Evolutionary conservation across 53 echinoderm and acorn worm genomes (phyloP).

Genomic region (Mesocentrotus franciscanus): DNA sequence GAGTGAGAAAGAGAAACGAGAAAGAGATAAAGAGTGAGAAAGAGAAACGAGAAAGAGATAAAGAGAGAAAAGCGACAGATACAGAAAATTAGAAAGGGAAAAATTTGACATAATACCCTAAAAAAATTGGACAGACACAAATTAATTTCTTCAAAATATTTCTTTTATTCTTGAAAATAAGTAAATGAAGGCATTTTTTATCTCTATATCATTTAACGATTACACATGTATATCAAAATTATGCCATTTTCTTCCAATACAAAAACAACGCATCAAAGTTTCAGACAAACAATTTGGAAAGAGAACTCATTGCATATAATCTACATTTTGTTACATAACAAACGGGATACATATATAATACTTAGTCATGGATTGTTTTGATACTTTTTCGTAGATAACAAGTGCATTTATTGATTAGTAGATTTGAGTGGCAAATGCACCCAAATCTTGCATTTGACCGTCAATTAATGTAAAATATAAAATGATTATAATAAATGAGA

Average conservation of each 20-base stretch:
- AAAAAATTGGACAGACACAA: background rate
- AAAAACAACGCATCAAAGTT: background rate
- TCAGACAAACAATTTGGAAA: background rate
- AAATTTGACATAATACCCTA: background rate
- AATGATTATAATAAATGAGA: background rate
- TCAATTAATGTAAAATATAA: background rate
- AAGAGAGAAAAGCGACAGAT: background rate
- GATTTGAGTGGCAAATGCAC: too few relatives aligned
- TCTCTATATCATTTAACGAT: background rate
- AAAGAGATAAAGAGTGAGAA: too few relatives aligned
- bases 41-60: background rate
- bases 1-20: too few relatives aligned
- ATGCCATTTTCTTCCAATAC: background rate
- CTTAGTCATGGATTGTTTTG: background rate
- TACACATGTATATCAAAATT: background rate
- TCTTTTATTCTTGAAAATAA: conserved; percentile 36
- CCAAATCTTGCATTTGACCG: background rate
- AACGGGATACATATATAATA: background rate
- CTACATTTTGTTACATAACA: background rate
- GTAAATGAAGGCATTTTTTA: conserved; percentile 1
- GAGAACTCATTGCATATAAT: background rate
- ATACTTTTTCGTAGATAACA: background rate
- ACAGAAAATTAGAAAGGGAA: background rate
- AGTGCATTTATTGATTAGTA: too few relatives aligned
- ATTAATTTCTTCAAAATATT: conserved; percentile 18